Base-by-base conservation (phyloP, 2,888 invertebrate genomes). In the Chalcosyrphus nemorum region DNA sequence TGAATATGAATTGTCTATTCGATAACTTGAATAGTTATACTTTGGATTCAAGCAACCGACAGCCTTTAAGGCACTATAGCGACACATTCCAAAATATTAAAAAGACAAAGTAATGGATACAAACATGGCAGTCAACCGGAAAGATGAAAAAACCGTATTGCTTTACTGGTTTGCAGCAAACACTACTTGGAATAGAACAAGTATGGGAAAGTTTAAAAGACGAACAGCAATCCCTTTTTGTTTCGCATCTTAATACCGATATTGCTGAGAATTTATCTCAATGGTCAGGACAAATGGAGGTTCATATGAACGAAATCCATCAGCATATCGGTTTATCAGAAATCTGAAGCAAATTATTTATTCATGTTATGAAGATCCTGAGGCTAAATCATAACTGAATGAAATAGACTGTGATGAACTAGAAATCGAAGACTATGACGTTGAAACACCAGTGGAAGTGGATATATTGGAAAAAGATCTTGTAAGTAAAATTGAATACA, bases 121-220 rank as follows among this genome's bases (percentile, higher is more conserved):
- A n/a, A n/a, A n/a, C n/a, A 13, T 35, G 35, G 35, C 3, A 38
- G 13, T 38, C 38, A 13, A 43, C 27, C 2, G 5, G 17, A 4
- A 27, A 24, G 27, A 5, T 27, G 9, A 27, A 11, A 27, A 59
- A 27, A 6, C 59, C 59, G 27, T 24, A 5, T 13, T 59, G 43
- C 43, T 43, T 59, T 27, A 15, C 9, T 24, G 59, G 59, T 9
- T 9, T 59, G 1, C n/a, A 27, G 15, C 59, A 59, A 59, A 59
- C 43, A 4, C 24, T 59, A 1, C 27, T 59, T 2, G 59, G 9
- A 4, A 45, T 32, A 2, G 13, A 35, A 11, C 47, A 35, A 21
- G 24, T 52, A 35, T 65, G 47, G 65, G 47, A 47, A 19, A 2
- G 19, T 1, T n/a, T 32, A 1, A 63, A 47, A 50, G 29, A 17